These are phyloP conservation scores for Sitta carolinensis DNA, from an alignment of 2,797 vertebrate species.

Conservation along the genomic window DNA sequence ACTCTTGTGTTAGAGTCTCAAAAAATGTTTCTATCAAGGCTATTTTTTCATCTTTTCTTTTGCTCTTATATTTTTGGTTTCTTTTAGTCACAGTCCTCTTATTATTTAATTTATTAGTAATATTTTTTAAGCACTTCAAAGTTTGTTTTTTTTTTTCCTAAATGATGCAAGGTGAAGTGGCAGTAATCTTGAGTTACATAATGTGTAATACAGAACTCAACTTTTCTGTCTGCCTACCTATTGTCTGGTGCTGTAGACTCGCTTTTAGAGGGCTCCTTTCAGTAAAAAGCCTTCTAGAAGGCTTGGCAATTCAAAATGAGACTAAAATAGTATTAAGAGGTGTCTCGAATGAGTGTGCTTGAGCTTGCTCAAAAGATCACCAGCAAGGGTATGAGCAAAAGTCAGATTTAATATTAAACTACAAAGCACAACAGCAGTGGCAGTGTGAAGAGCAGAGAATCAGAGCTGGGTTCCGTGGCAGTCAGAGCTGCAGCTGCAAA, in stretches of 20 bases:
- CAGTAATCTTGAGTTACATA: neutral
- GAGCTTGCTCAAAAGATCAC: neutral
- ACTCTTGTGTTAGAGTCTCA: neutral
- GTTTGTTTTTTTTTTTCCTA: neutral
- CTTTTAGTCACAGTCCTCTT: neutral
- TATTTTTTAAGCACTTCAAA: neutral
- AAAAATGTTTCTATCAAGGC: neutral
- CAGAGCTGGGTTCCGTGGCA: neutral
- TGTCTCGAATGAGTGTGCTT: neutral
- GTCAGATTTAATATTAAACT: too few species aligned
- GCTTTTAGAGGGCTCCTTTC: neutral
- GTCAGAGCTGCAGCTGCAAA: neutral
- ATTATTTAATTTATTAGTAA: neutral
- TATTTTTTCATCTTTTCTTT: neutral
- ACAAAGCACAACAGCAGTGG: neutral
- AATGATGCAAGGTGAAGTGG: neutral
- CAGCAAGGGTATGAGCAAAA: neutral
- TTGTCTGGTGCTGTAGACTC: neutral
- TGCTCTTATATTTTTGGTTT: neutral
- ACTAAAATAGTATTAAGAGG: neutral
- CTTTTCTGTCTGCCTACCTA: neutral
- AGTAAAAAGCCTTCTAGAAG: neutral
- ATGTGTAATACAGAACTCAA: neutral
- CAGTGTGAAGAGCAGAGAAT: neutral
- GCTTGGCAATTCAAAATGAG: neutral